Evolutionary conservation across 1,140 invertebrate genomes (phyloP), one percentile per base, ranked within the genome.

Genomic region (Zaprionus kolodkinae): DNA sequence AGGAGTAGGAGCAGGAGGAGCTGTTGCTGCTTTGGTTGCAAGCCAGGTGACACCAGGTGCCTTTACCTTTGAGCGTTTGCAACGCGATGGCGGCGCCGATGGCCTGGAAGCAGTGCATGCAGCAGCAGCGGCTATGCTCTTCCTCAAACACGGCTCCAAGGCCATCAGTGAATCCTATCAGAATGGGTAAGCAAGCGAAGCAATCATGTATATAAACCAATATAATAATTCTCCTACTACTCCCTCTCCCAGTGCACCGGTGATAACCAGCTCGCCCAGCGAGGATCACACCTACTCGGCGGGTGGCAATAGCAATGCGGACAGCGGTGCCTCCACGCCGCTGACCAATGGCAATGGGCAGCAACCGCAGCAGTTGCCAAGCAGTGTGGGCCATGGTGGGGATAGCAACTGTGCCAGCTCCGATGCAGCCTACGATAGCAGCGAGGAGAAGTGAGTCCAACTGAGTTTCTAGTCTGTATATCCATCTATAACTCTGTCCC

Each of bases 91-190:
- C 21, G 91, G 91, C 15, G 85, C 92, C 4, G 94, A 95, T 50
- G 94, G 94, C 43, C 93, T 95, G 45, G 95, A 95, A 65, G 96
- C 96, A 87, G 96, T 96, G 1, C 96, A 97, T 93, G 96, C 97
- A 93, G 97, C 96, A 9, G 96, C 96, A 3, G 95, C 96, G 10
- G 96, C 96, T 0, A 96, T 97, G 95, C 94, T 97, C 48, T 96
- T 96, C 50, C 94, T 97, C 57, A 97, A 97, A 92, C 96, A 96
- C 92, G 96, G 95, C 66, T 94, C 94, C 87, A 93, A 92, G 69
- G 81, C 87, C 60, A 92, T 92, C n/a, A 74, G 68, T 21, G 91
- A 93, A 77, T 78, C 77, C 35, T 92, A 86, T 70, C 90, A 91
- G 50, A 92, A 92, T 84, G 92, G 92, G 92, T 92, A 62, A 92